Percentiles rank a stretch among this genome's conserved stretches.
These are phyloP conservation scores for Lates calcarifer DNA, from an alignment of 2,113 vertebrate species.

Conservation along the genomic window DNA sequence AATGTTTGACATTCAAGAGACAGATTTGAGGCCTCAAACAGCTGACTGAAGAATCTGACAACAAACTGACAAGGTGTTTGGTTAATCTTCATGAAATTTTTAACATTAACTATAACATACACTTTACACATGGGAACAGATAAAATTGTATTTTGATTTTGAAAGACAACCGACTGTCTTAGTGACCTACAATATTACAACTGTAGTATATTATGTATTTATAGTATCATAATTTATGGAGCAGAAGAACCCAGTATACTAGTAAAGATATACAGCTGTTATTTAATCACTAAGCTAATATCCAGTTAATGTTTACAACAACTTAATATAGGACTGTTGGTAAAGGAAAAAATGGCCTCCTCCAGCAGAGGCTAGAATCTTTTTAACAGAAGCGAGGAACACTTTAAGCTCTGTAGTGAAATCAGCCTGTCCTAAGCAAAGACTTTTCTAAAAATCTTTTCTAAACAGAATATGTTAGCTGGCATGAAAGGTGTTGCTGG, in stretches of 20 bases:
- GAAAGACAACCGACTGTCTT: neutral
- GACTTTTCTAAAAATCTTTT: neutral
- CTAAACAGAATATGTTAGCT: neutral
- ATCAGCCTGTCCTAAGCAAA: neutral
- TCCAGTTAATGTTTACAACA: neutral
- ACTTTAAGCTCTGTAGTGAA: neutral
- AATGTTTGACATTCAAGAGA: neutral
- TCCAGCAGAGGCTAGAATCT: slow-evolving; percentile 7
- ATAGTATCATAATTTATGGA: neutral
- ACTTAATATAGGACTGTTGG: neutral
- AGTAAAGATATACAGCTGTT: neutral
- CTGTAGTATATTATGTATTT: neutral
- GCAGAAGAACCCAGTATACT: neutral
- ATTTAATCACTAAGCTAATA: neutral
- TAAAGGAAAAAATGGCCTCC: slow-evolving; percentile 2
- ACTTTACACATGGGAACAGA: no score
- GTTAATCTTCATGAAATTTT: neutral
- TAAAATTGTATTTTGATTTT: neutral
- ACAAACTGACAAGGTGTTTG: neutral
- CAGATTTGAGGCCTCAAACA: neutral
- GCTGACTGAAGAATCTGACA: neutral
- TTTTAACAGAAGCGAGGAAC: neutral
- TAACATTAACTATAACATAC: neutral
- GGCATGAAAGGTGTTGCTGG: neutral
- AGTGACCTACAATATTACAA: neutral